Evolutionary conservation across 1,140 invertebrate genomes (phyloP).

Genomic region (Sweltsa coloradensis): DNA sequence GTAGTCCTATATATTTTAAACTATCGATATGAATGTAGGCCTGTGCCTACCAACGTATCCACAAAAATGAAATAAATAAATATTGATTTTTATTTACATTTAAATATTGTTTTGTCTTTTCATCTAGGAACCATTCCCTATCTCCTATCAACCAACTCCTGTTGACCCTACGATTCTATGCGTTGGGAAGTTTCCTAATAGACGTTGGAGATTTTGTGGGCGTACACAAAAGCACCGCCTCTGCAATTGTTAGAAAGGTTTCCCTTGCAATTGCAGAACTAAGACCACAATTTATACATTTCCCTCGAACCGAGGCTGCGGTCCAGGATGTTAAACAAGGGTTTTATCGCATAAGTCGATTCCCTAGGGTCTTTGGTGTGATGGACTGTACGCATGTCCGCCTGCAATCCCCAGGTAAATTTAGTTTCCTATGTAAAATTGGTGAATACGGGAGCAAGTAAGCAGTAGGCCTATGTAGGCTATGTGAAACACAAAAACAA

Average conservation of each 20-base stretch:
- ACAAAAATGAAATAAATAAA: no score
- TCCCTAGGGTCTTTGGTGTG: conserved; percentile 23
- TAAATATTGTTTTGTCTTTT: not conserved
- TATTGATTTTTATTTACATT: no score
- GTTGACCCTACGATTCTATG: conserved; percentile 18
- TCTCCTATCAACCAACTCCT: not conserved
- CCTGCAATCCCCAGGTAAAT: conserved; percentile 16
- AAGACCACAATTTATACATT: conserved; percentile 15
- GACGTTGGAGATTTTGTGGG: conserved; percentile 20
- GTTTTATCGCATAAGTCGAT: conserved; percentile 20
- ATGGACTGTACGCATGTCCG: conserved; percentile 25
- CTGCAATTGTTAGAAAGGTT: conserved; percentile 18
- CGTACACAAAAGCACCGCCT: conserved; percentile 17
- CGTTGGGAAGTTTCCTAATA: conserved; percentile 21
- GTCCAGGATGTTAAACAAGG: conserved; percentile 13
- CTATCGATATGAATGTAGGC: no score
- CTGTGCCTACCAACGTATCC: no score
- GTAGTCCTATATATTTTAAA: no score
- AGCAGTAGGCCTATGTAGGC: not conserved
- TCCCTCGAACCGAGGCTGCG: conserved; percentile 19
- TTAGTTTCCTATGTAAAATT: not conserved
- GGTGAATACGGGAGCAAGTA: not conserved
- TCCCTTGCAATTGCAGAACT: conserved; percentile 17
- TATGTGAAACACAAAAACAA: not conserved
- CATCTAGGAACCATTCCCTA: not conserved